These are phyloP conservation scores for Planococcus citri DNA, from an alignment of 1,140 invertebrate species.

Conservation along the genomic window DNA sequence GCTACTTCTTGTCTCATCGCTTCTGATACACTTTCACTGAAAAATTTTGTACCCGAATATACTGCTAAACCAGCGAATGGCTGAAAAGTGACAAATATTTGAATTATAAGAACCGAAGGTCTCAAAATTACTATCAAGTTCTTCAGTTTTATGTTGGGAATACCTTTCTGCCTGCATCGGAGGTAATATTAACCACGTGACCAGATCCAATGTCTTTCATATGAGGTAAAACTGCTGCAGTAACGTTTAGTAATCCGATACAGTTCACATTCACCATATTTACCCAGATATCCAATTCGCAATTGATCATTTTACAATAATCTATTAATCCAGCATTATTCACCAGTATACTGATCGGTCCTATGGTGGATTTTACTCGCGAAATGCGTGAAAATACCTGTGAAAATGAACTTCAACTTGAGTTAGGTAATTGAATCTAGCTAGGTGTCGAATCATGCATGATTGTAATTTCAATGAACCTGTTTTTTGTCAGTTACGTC, in stretches of 20 bases:
- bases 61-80: constrained; percentile 29
- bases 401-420: background rate
- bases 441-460: background rate
- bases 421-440: no score
- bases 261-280: constrained; percentile 29
- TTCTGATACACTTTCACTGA: constrained; percentile 28
- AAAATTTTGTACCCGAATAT: constrained; percentile 30
- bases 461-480: constrained; percentile 23
- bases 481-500: constrained; percentile 27
- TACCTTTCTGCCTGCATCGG: constrained; percentile 29
- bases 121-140: background rate
- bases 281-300: constrained; percentile 27
- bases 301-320: constrained; percentile 29
- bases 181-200: constrained; percentile 30
- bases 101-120: constrained; percentile 3
- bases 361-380: constrained; percentile 25
- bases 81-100: constrained; percentile 25
- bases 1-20: constrained; percentile 28
- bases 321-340: constrained; percentile 31
- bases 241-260: constrained; percentile 28
- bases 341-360: constrained; percentile 28
- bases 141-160: background rate
- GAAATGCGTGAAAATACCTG: constrained; percentile 26
- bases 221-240: constrained; percentile 26
- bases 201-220: constrained; percentile 27